phyloP scores from a whole-genome alignment of 2,113 vertebrate species.

The Xiphorhynchus elegans region DNA sequence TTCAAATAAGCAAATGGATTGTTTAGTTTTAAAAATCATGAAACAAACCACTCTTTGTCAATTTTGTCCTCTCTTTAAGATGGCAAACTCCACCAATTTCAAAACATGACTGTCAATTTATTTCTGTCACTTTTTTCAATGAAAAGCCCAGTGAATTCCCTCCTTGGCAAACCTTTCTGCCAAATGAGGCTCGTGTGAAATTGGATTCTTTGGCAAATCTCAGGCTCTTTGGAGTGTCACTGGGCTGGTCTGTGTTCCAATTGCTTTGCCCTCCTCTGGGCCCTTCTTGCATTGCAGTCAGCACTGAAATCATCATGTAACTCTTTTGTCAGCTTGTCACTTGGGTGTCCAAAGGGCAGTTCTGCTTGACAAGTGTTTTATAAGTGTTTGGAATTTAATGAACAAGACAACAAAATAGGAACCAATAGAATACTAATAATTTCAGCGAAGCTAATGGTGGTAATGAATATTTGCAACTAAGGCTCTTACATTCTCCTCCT shows the following conservation, averaged over 20 bases:
- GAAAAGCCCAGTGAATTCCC: not conserved
- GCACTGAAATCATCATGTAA: not conserved
- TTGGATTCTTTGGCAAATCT: not conserved
- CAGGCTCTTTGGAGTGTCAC: not conserved
- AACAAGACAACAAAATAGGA: constrained; percentile 6
- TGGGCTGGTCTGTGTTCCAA: not conserved
- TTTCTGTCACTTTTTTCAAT: not conserved
- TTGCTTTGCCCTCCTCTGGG: not conserved
- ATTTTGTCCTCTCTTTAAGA: not conserved
- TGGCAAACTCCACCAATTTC: not conserved
- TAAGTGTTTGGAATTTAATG: constrained; percentile 27
- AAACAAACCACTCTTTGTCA: not conserved
- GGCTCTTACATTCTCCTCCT: constrained; percentile 47
- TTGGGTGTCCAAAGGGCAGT: not conserved
- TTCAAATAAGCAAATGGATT: not conserved
- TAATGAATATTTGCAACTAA: constrained; percentile 60
- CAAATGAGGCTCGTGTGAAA: not conserved
- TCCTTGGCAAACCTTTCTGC: not conserved
- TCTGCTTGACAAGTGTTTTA: constrained; percentile 29
- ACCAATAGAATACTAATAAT: not conserved
- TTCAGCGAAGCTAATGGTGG: constrained; percentile 25
- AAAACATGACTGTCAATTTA: not conserved
- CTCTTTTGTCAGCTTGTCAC: constrained; percentile 6
- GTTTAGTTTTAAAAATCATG: not conserved
- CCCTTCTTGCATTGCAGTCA: not conserved